Evolutionary conservation across 2,797 vertebrate species (phyloP).

Genomic region (Cichlasoma orientale): DNA sequence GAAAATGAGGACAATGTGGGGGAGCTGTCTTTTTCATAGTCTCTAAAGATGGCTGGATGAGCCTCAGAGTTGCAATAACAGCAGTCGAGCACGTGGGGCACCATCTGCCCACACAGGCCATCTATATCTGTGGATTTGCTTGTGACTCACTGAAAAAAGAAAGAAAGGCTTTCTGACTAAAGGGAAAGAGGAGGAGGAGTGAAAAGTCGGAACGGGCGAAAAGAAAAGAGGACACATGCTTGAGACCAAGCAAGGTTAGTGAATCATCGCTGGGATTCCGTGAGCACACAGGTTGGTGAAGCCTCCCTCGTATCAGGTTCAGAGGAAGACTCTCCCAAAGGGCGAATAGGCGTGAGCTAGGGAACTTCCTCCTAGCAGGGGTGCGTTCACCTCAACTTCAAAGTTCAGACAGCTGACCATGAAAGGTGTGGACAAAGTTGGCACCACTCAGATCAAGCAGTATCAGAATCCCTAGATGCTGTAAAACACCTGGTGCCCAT

Average conservation of each 20-base stretch:
- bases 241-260: constrained; percentile 40
- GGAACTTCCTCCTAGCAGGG: constrained; percentile 50
- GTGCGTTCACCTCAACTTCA: constrained; percentile 7
- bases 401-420: not conserved
- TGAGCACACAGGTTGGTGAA: constrained; percentile 33
- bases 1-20: constrained; percentile 37
- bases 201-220: constrained; percentile 54
- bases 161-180: constrained; percentile 61
- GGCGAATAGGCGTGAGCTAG: constrained; percentile 46
- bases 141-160: constrained; percentile 69
- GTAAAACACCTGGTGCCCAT: constrained; percentile 14
- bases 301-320: constrained; percentile 40
- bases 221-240: constrained; percentile 51
- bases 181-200: constrained; percentile 62
- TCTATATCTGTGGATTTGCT: constrained; percentile 64
- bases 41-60: constrained; percentile 34
- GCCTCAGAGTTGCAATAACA: constrained; percentile 61
- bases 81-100: constrained; percentile 72
- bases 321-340: constrained; percentile 65
- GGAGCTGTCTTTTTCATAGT: constrained; percentile 27
- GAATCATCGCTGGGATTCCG: constrained; percentile 74
- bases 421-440: constrained; percentile 12
- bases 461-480: not conserved
- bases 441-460: constrained; percentile 15
- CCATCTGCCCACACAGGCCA: constrained; percentile 70